Evolutionary conservation across 2,113 vertebrate species (phyloP).

Genomic region (Lampris incognitus): DNA sequence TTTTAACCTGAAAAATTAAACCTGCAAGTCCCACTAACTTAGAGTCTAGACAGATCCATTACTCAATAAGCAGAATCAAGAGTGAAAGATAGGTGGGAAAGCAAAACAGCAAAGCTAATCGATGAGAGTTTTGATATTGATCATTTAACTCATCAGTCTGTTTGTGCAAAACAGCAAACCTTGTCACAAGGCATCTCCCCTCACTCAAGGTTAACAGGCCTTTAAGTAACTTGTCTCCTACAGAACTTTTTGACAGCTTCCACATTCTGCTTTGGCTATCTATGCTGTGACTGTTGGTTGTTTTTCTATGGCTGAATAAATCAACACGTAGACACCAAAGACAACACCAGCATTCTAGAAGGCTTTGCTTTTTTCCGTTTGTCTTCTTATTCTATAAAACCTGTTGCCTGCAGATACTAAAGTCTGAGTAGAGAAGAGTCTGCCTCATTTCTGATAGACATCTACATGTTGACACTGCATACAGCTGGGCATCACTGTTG

Average conservation of each 20-base stretch:
- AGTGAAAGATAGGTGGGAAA: conserved; percentile 2
- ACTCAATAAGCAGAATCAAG: conserved; percentile 23
- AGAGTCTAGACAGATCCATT: background rate
- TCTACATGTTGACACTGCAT: background rate
- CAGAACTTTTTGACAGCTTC: background rate
- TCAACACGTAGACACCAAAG: background rate
- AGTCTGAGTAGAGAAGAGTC: background rate
- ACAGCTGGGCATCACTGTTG: background rate
- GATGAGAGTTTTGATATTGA: conserved; percentile 19
- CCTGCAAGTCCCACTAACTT: background rate
- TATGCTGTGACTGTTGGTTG: background rate
- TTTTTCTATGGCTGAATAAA: background rate
- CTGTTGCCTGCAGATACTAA: conserved; percentile 3
- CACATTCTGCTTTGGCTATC: background rate
- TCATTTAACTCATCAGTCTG: background rate
- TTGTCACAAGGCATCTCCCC: background rate
- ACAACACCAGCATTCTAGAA: background rate
- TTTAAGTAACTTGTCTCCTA: background rate
- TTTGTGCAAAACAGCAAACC: background rate
- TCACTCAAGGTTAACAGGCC: background rate
- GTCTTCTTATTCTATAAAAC: background rate
- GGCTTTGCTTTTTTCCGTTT: background rate
- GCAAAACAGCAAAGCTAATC: conserved; percentile 3
- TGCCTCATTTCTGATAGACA: background rate
- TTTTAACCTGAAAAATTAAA: background rate